Conservation (phyloP, 2,113 vertebrate genomes). For the Ibidorhyncha struthersii region DNA sequence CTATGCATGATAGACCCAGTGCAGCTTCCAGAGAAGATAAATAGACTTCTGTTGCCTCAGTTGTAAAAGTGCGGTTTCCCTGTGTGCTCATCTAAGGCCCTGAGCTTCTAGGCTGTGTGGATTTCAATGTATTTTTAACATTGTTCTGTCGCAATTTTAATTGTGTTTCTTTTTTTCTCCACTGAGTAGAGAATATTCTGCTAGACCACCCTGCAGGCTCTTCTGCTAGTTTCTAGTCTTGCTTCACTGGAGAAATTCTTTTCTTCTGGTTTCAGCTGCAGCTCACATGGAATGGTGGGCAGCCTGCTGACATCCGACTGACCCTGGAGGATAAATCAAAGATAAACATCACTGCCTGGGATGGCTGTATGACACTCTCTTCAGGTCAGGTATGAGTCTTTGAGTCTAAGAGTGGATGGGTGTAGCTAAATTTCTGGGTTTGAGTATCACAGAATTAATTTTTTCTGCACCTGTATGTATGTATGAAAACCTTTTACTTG, state of each 20-base stretch:
- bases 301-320: constrained; percentile 74
- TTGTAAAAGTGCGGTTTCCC: neutral
- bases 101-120: neutral
- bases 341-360: constrained; percentile 57
- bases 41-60: neutral
- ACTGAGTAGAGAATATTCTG: neutral
- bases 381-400: constrained; percentile 73
- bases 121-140: fast-evolving
- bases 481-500: neutral
- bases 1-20: neutral
- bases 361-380: constrained; percentile 75
- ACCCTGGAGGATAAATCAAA: constrained; percentile 73
- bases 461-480: neutral
- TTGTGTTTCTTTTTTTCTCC: neutral
- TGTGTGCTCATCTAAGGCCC: neutral
- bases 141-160: neutral
- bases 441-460: neutral
- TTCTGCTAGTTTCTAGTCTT: neutral
- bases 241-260: neutral
- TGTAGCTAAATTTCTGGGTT: neutral
- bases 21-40: neutral
- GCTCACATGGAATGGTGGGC: constrained; percentile 71
- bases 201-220: neutral
- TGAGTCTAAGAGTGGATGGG: neutral
- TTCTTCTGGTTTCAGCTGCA: constrained; percentile 65